Evolutionary conservation across 92 coral and sea anemone genomes (phyloP).

Genomic region (Actinernus sp.): DNA sequence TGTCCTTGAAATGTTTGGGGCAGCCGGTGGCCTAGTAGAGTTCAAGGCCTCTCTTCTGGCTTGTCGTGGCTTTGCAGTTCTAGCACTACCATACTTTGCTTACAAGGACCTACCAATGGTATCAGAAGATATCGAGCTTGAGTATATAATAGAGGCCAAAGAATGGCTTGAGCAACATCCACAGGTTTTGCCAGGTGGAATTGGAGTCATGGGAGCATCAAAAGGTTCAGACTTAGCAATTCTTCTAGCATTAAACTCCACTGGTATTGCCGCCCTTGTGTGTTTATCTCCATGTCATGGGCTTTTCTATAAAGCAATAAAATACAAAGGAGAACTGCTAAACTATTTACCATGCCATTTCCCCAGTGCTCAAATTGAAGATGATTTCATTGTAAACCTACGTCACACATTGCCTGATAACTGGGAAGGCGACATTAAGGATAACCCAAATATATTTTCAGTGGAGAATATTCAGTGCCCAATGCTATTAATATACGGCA

Average conservation of each 20-base stretch:
- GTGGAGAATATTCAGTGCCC: constrained; percentile 65
- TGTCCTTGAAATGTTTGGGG: constrained; percentile 61
- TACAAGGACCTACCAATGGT: constrained; percentile 61
- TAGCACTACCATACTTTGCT: constrained; percentile 65
- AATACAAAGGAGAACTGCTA: constrained; percentile 15
- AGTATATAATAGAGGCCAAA: constrained; percentile 78
- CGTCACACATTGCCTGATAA: constrained; percentile 5
- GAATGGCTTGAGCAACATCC: constrained; percentile 70
- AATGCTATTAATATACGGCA: constrained; percentile 41
- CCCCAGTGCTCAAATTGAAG: not conserved
- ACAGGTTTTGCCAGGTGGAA: constrained; percentile 31
- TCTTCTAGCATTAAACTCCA: constrained; percentile 47
- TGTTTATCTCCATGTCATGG: constrained; percentile 30
- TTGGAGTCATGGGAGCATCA: constrained; percentile 72
- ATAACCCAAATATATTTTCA: constrained; percentile 36
- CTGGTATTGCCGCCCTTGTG: constrained; percentile 51
- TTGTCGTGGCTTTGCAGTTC: constrained; percentile 73
- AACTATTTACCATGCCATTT: not conserved
- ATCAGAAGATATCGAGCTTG: constrained; percentile 57
- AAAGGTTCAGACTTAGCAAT: constrained; percentile 63
- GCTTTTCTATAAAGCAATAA: constrained; percentile 11
- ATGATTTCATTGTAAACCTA: constrained; percentile 14
- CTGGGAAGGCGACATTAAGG: constrained; percentile 17
- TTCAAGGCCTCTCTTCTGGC: constrained; percentile 76
- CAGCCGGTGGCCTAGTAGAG: constrained; percentile 68